phyloP scores from a whole-genome alignment of 2,888 invertebrate genomes.

The Cepaea hortensis region DNA sequence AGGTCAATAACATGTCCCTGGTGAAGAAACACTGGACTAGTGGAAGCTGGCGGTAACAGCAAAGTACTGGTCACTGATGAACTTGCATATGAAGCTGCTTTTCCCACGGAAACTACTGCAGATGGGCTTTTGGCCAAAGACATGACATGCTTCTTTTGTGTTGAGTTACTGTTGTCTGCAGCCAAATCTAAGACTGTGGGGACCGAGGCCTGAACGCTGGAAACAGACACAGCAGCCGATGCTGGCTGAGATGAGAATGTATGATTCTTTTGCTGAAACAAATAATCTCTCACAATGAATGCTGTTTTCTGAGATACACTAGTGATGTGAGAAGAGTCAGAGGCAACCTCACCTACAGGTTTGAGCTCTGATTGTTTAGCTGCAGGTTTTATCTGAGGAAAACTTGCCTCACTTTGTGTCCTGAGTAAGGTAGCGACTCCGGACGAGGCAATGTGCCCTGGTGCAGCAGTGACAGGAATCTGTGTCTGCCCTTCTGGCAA shows the following conservation, averaged over 20 bases:
- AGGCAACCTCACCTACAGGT: not conserved
- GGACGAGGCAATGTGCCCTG: not conserved
- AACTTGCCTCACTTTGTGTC: not conserved
- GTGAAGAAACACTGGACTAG: slow-evolving; percentile 34
- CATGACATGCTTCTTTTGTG: slow-evolving; percentile 1
- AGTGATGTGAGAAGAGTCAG: slow-evolving; percentile 15
- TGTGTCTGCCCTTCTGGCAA: slow-evolving; percentile 1
- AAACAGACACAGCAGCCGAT: not conserved
- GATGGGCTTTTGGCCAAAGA: not conserved
- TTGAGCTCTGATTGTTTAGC: not conserved
- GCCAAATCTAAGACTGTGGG: slow-evolving; percentile 2
- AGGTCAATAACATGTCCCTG: slow-evolving; percentile 39
- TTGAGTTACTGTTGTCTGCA: not conserved
- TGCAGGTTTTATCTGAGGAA: slow-evolving; percentile 1
- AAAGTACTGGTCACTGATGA: slow-evolving; percentile 1
- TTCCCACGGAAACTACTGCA: not conserved
- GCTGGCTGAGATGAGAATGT: not conserved
- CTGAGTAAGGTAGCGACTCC: not conserved
- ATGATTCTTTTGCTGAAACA: slow-evolving; percentile 12
- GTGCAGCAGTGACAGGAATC: not conserved
- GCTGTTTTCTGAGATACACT: slow-evolving; percentile 29
- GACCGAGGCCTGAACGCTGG: not conserved
- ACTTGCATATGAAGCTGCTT: not conserved
- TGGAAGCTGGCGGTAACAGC: not conserved
- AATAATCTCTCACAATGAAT: slow-evolving; percentile 29